Percentiles rank a stretch among this genome's conserved stretches.
Conservation (phyloP, 2,888 invertebrate species). For the Alloscopus bannaensis region DNA sequence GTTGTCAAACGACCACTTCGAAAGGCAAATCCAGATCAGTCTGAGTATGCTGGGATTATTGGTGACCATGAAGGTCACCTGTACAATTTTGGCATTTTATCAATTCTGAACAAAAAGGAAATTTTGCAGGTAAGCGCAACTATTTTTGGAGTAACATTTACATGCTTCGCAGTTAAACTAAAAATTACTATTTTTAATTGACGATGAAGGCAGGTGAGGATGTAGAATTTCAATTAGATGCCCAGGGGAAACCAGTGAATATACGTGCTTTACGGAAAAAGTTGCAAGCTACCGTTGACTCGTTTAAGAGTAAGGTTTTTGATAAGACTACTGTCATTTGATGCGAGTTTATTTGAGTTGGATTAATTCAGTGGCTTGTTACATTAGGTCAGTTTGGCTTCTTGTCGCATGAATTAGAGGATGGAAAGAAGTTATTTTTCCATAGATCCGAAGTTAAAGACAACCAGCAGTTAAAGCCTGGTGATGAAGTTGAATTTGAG, state of each 20-base stretch:
- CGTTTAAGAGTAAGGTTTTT: slow-evolving; percentile 84
- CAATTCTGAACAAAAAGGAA: slow-evolving; percentile 93
- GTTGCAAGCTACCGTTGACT: slow-evolving; percentile 90
- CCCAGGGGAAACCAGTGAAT: slow-evolving; percentile 86
- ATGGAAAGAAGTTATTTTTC: slow-evolving; percentile 95
- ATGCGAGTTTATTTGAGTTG: neutral
- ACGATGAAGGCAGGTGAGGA: slow-evolving; percentile 83
- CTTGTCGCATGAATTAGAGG: slow-evolving; percentile 92
- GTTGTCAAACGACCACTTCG: slow-evolving; percentile 91
- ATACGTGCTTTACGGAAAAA: slow-evolving; percentile 91
- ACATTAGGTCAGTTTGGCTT: slow-evolving; percentile 91
- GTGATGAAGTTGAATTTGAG: slow-evolving; percentile 96
- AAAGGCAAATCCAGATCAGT: slow-evolving; percentile 95
- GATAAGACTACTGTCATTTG: neutral
- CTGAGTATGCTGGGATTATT: slow-evolving; percentile 91
- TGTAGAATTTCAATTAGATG: slow-evolving; percentile 86
- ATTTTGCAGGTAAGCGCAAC: slow-evolving; percentile 80
- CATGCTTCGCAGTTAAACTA: neutral
- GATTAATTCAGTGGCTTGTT: neutral
- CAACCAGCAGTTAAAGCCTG: slow-evolving; percentile 86
- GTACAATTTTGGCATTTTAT: slow-evolving; percentile 96
- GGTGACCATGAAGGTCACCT: slow-evolving; percentile 76
- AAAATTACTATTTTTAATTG: slow-evolving; percentile 1
- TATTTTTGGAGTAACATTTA: neutral
- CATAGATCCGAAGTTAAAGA: slow-evolving; percentile 97